Evolutionary conservation across 2,888 invertebrate species (phyloP).

Genomic region (Nezara viridula): DNA sequence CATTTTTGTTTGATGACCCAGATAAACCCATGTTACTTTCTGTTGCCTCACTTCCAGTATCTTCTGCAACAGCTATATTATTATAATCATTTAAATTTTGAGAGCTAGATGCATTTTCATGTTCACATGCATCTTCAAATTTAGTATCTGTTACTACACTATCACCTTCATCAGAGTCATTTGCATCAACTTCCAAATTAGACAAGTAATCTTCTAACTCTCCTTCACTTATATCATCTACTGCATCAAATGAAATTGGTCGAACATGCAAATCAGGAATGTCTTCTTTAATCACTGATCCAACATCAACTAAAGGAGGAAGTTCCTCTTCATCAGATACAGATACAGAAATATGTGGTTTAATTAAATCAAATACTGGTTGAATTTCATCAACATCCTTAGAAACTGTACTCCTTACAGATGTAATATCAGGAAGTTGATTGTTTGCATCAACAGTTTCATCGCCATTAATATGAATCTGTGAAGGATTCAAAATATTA

Average conservation of each 20-base stretch:
- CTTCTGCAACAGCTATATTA: not conserved
- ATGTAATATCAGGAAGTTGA: constrained; percentile 64
- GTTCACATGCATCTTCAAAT: not conserved
- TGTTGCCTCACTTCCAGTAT: not conserved
- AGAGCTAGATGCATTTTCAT: not conserved
- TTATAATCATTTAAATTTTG: not conserved
- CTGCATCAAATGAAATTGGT: constrained; percentile 62
- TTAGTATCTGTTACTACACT: not conserved
- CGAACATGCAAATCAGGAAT: constrained; percentile 58
- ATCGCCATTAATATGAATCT: constrained; percentile 43
- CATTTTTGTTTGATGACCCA: constrained; percentile 45
- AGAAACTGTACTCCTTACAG: constrained; percentile 54
- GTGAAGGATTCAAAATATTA: constrained; percentile 59
- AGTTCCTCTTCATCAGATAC: constrained; percentile 56
- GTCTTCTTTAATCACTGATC: constrained; percentile 57
- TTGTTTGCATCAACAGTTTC: constrained; percentile 51
- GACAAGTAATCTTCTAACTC: constrained; percentile 70
- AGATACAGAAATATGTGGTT: constrained; percentile 50
- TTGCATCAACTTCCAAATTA: constrained; percentile 69
- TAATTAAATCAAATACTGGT: constrained; percentile 62
- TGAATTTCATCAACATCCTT: constrained; percentile 11
- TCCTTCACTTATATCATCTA: constrained; percentile 69
- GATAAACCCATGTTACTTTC: constrained; percentile 46
- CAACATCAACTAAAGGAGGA: constrained; percentile 62
- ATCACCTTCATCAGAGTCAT: constrained; percentile 63